Evolutionary conservation across 2,888 invertebrate genomes (phyloP), one percentile per base, ranked within the genome.

Genomic region (Dione juno): DNA sequence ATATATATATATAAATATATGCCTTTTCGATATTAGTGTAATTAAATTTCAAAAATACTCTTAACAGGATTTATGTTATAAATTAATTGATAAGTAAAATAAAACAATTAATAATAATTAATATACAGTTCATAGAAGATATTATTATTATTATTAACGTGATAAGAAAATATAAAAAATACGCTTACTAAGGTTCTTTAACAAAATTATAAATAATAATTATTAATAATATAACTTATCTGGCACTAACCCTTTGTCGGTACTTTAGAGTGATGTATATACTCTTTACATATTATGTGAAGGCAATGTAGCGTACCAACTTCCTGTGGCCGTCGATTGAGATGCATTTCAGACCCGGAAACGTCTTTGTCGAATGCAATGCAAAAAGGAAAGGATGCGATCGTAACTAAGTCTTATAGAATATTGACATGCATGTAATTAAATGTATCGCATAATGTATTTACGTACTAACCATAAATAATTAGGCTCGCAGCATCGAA

Each of bases 321-420:
- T 91, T 93, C 92, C 92, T 87, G 88, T 79, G 79, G 80, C 75
- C 76, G 78, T 74, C 81, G 82, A 87, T 86, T 87, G 88, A 87
- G 84, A 75, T 77, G 83, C 82, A 85, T 88, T 88, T 79, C 88
- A 88, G 86, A 90, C 86, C 90, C 90, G 92, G 92, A 92, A 87
- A 88, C 78, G 81, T 79, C 85, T 83, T 92, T 90, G 86, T 88
- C 71, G 69, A 74, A 71, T 76, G 69, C 75, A 70, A 78, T 76
- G 78, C 77, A 79, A 82, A 82, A 84, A 81, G 78, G 85, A 89
- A 92, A 88, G 89, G 87, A 88, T 88, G 78, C 81, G 83, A 80
- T 76, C 79, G 79, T 67, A 72, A 71, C 74, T 57, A 72, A 67
- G 52, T 41, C 45, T 21, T 37, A 67, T 37, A n/a, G 43, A 67